Evolutionary conservation across 2,113 vertebrate genomes (phyloP), one percentile per base, ranked within the genome.

Genomic region (Ailurus styani): DNA sequence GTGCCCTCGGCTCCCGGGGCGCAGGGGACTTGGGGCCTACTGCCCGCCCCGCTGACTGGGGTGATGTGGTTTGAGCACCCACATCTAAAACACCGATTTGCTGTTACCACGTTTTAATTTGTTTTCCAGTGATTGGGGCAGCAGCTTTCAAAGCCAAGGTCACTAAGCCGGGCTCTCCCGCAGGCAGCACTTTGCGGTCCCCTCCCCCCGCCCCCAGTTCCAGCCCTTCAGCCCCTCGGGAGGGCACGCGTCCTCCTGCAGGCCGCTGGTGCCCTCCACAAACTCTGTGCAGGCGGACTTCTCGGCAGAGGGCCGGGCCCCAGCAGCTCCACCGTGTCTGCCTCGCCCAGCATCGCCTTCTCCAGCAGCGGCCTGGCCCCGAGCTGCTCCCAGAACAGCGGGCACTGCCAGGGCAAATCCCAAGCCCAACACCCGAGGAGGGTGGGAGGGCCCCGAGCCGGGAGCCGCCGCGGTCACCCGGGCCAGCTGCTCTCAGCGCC

Each of bases 311-410:
- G 98, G 98, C 52, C 98, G 77, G 0, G 97, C 2, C 99, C 98
- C 25, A 98, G 94, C 31, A 98, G 88, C 73, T 98, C 98, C 21
- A 98, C 47, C 98, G 98, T 97, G 92, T 98, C 98, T 0, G 97
- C 98, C 95, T 99, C 98, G 87, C 98, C 98, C 94, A 99, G 98
- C 2, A 99, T 98, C 90, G 98, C 99, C 82, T 98, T 98, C 95
- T 98, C 98, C 96, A 99, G 91, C 40, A 99, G 98, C 25, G 73
- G 84, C 81, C 91, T 97, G 45, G 98, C 98, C 27, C 29, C 70
- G 17, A 2, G 27, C 47, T 9, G 18, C 37, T 42, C 57, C 34
- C 55, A 60, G 47, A 23, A 34, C 54, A 45, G 31, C 20, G 3
- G 70, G 52, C 60, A 27, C 57, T 31, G 54, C 23, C 42, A 34